These are phyloP conservation scores for Philopedon plagiatum DNA, from an alignment of 2,888 invertebrate species.

Conservation along the genomic window DNA sequence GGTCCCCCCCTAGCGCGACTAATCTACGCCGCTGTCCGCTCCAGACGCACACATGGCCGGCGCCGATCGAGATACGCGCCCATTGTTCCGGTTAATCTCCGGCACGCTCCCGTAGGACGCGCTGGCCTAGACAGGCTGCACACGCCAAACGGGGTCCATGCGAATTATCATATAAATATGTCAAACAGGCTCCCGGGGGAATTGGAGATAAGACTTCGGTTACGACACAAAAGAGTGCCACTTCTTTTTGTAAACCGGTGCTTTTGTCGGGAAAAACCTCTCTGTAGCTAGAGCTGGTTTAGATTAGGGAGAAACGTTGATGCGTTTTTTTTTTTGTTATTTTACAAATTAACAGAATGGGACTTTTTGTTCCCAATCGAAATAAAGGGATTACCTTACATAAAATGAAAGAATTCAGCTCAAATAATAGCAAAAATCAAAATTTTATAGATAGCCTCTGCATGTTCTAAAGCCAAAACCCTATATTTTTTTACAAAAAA, in stretches of 20 bases:
- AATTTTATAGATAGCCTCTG: too few species aligned
- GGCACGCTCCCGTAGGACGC: constrained; percentile 61
- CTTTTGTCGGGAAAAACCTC: constrained; percentile 15
- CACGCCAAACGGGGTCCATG: constrained; percentile 45
- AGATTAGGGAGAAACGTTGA: too few species aligned
- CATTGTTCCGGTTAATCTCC: constrained; percentile 66
- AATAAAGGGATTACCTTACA: too few species aligned
- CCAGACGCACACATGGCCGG: constrained; percentile 57
- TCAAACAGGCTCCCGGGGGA: constrained; percentile 54
- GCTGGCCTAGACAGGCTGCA: constrained; percentile 35
- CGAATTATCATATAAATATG: constrained; percentile 62
- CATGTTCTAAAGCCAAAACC: too few species aligned
- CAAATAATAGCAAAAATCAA: too few species aligned
- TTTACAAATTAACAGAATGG: too few species aligned
- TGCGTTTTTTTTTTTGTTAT: too few species aligned
- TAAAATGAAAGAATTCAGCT: too few species aligned
- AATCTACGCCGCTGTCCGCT: constrained; percentile 51
- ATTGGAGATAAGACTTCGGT: constrained; percentile 49
- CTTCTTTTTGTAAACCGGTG: constrained; percentile 20
- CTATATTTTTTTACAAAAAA: too few species aligned
- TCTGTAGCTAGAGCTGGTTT: too few species aligned
- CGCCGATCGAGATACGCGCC: constrained; percentile 63
- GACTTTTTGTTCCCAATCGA: too few species aligned
- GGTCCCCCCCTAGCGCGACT: constrained; percentile 11
- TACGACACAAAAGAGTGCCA: constrained; percentile 29